These are phyloP conservation scores for Ctenochaetus hawaiiensis DNA, from an alignment of 2,797 vertebrate species.

Conservation along the genomic window DNA sequence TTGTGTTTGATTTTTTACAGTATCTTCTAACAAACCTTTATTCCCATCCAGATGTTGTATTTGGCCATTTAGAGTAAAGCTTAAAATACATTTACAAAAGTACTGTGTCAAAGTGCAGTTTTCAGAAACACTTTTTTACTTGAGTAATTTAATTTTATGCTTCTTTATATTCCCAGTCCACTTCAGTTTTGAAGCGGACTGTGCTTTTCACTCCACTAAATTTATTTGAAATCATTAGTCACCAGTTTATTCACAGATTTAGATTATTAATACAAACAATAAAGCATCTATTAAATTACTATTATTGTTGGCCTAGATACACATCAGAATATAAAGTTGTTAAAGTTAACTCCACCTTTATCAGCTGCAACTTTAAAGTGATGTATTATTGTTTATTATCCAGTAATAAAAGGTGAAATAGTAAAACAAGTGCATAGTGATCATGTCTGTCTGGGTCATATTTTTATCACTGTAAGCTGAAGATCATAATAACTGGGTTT, in stretches of 20 bases:
- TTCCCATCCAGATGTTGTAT: slow-evolving; percentile 24
- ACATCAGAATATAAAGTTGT: neutral
- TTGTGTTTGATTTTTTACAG: slow-evolving; percentile 44
- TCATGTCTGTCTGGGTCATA: no score
- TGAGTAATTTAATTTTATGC: neutral
- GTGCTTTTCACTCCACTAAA: neutral
- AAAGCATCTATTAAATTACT: no score
- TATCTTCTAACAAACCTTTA: slow-evolving; percentile 29
- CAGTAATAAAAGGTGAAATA: no score
- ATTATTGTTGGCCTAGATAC: neutral
- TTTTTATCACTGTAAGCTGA: no score
- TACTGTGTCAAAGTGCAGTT: neutral
- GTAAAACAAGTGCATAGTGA: no score
- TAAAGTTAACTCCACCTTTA: neutral
- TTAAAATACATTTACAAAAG: neutral
- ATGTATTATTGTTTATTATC: neutral
- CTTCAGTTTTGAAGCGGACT: no score
- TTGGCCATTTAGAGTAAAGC: slow-evolving; percentile 43
- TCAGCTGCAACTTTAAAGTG: neutral
- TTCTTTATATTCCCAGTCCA: neutral
- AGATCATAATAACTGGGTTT: no score
- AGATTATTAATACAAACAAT: neutral
- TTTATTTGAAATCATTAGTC: neutral
- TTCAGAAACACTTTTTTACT: no score
- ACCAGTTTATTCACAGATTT: neutral